Base-by-base conservation (phyloP, 2,113 vertebrate species). In the Brachyistius frenatus region DNA sequence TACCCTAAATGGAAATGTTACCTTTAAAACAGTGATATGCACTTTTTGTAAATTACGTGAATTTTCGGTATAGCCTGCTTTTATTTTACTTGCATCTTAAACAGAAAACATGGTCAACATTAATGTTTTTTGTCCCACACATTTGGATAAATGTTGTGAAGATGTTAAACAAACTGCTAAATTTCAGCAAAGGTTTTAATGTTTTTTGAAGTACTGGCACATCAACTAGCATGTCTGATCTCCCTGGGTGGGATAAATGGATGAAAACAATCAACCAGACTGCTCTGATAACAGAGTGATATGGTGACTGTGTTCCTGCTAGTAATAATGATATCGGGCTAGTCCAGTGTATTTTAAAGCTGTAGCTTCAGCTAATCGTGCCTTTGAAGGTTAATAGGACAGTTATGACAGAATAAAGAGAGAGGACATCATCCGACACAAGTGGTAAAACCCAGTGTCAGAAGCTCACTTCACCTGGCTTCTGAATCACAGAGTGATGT, bases 401-500 rank as follows among this genome's bases (percentile, higher is more conserved):
- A 61, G 62, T 56, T 39, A 46, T 73, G 55, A n/a, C 31, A 61
- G 44, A 50, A 57, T 54, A 36, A 41, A 60, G 39, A 71, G 16
- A 72, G 15, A 47, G 10, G 49, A 41, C 8, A 39, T 30, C 11
- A 31, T 63, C 47, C 50, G 31, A 78, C 52, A 13, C 15, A 16
- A 3, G 23, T 66, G 55, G 44, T 65, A 33, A 80, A 73, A 53
- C 11, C 52, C 23, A 56, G 16, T 63, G 16, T 67, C 53, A 57
- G 36, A 57, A 44, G 41, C 30, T 13, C 41, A 23, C 44, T 23
- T 77, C 58, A 57, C 52, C 56, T 71, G 50, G 41, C 50, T 62
- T 49, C 54, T 44, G 44, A 73, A 62, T 74, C 39, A 55, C 37
- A 60, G 47, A 77, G 35, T 41, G 33, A 58, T 30, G 57, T 73